Conservation (phyloP, 2,113 vertebrate species). For the Eira barbara region DNA sequence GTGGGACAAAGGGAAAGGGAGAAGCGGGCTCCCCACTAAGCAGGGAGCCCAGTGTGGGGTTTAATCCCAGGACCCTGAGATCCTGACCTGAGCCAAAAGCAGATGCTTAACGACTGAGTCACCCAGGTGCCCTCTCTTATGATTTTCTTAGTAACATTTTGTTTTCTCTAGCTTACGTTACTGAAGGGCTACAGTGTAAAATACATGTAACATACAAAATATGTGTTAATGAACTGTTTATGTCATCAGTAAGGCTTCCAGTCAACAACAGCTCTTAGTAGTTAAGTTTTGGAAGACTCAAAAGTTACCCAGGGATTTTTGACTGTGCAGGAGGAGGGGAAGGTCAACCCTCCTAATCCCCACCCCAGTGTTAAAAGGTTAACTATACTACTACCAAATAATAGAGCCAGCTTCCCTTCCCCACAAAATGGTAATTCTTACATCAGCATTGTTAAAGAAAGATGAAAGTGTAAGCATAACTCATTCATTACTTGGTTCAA, state of each 20-base stretch:
- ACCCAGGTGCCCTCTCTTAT: neutral
- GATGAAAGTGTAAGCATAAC: neutral
- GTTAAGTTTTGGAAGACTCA: neutral
- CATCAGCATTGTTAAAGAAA: neutral
- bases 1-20: neutral
- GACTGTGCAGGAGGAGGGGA: neutral
- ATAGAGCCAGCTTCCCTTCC: neutral
- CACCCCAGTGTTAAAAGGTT: neutral
- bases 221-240: neutral
- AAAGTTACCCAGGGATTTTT: neutral
- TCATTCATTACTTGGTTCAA: neutral
- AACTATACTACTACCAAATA: neutral
- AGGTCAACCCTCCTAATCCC: neutral
- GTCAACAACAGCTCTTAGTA: neutral
- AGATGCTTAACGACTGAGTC: neutral
- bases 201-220: neutral
- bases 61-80: neutral
- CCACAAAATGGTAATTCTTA: neutral
- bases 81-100: neutral
- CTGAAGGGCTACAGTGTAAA: neutral
- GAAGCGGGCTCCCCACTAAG: neutral
- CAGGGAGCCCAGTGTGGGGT: neutral
- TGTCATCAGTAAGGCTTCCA: neutral
- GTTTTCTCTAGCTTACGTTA: neutral
- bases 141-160: neutral